Base-by-base conservation (phyloP, 1,140 invertebrate genomes). In the Bombus sylvicola region DNA sequence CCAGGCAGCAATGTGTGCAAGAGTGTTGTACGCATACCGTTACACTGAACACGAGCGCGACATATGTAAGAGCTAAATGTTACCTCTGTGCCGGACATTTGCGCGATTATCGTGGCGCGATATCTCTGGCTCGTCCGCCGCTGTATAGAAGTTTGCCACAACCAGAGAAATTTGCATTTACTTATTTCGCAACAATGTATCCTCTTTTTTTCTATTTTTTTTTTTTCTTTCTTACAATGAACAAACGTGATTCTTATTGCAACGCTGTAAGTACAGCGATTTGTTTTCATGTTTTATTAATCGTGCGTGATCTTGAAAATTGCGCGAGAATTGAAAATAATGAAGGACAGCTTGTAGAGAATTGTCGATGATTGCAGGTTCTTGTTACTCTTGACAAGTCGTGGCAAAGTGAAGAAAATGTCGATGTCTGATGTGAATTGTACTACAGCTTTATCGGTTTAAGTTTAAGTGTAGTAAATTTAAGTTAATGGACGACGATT, bases 21-120 rank as follows among this genome's bases (percentile, higher is more conserved):
- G 3, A n/a, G 41, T 80, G 41, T 13, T 34, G 37, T 37, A 62
- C 62, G 71, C 82, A 81, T 71, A 57, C 43, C 53, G 66, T 43
- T 47, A 28, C 62, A 28, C 22, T 28, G 10, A 43, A 22, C 47
- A 31, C 47, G 5, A 68, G 28, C 34, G 64, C 15, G 73, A 71
- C 64, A 83, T 43, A 25, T 57, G 68, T 78, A 84, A 68, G 39
- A 53, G 43, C 76, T 90, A 91, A 88, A 88, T 83, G 84, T 74
- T 89, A 86, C 82, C 80, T 81, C 86, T 73, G 76, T 34, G 81
- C 53, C 75, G 86, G 64, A 88, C 87, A 89, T 89, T 90, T 88
- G 74, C 87, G 78, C 87, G 87, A 91, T 90, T 92, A 93, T 92
- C 91, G 41, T 71, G 34, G 31, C 80, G 53, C 73, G 47, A 87